Evolutionary conservation across 2,888 invertebrate genomes (phyloP).

Genomic region (Cloeon dipterum): DNA sequence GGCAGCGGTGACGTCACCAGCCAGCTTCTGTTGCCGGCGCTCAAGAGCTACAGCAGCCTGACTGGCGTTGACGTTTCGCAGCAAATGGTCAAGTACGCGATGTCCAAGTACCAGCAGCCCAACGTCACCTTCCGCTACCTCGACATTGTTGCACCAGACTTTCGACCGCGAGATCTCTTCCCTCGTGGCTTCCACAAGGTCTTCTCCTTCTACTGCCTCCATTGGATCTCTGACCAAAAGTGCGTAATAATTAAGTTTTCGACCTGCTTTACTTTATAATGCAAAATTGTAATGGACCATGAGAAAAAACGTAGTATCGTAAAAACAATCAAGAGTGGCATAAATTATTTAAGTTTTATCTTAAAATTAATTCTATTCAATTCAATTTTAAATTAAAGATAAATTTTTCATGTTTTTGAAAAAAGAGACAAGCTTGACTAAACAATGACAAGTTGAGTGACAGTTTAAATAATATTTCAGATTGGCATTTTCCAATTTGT

Average conservation of each 20-base stretch:
- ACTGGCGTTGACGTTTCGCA: conserved; percentile 45
- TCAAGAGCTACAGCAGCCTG: conserved; percentile 20
- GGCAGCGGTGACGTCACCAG: conserved; percentile 47
- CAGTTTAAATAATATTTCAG: conserved; percentile 16
- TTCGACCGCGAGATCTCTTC: conserved; percentile 12
- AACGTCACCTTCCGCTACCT: conserved; percentile 20
- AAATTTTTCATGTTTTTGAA: no score
- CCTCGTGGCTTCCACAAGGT: conserved; percentile 33
- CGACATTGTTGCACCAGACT: conserved; percentile 29
- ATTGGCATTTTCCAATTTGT: conserved; percentile 36
- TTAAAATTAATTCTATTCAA: background rate
- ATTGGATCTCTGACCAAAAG: conserved; percentile 48
- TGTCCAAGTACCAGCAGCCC: conserved; percentile 22
- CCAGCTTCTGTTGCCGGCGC: conserved; percentile 32
- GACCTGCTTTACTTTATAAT: background rate
- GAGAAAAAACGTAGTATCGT: background rate
- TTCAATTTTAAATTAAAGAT: no score
- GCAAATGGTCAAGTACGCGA: conserved; percentile 44
- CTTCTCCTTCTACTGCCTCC: conserved; percentile 55
- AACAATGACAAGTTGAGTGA: no score
- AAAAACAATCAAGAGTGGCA: no score
- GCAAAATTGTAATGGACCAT: background rate
- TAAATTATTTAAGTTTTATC: no score
- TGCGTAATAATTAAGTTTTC: background rate
- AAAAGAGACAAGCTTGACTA: no score